Evolutionary conservation across 1,140 invertebrate genomes (phyloP).

Genomic region (Potamilus streckersoni): DNA sequence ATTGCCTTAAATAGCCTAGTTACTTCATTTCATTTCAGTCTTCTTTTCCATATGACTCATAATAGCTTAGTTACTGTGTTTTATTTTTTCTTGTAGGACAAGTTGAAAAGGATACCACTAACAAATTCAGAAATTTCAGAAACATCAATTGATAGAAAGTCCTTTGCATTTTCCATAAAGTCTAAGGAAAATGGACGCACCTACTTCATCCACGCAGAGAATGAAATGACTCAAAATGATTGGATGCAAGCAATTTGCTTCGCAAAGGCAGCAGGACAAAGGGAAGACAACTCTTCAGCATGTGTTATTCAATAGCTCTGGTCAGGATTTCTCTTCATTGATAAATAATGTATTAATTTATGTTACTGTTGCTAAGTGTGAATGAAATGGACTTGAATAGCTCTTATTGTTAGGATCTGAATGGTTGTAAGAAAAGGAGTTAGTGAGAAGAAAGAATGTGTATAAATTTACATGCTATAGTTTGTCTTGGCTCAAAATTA

Average conservation of each 20-base stretch:
- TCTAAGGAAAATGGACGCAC: slow-evolving; percentile 59
- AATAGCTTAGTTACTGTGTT: neutral
- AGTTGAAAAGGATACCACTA: slow-evolving; percentile 56
- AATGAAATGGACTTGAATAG: too few species aligned
- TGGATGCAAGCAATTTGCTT: slow-evolving; percentile 68
- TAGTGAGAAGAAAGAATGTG: too few species aligned
- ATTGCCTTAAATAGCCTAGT: too few species aligned
- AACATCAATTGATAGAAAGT: slow-evolving; percentile 62
- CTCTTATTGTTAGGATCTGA: too few species aligned
- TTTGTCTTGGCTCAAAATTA: too few species aligned
- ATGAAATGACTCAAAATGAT: slow-evolving; percentile 58
- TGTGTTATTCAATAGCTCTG: slow-evolving; percentile 57
- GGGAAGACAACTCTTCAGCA: slow-evolving; percentile 58
- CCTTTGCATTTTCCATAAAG: slow-evolving; percentile 61
- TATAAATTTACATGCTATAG: too few species aligned
- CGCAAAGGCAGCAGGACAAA: slow-evolving; percentile 61
- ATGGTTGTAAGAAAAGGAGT: too few species aligned
- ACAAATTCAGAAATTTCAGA: slow-evolving; percentile 63
- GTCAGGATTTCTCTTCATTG: too few species aligned
- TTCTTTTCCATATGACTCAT: neutral
- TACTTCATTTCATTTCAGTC: too few species aligned
- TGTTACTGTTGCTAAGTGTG: too few species aligned
- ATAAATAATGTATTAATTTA: too few species aligned
- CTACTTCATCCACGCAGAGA: slow-evolving; percentile 64
- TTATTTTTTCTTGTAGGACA: slow-evolving; percentile 47